Evolutionary conservation across 2,888 invertebrate genomes (phyloP), one percentile per base, ranked within the genome.

Genomic region (Koerneria pararmatus): DNA sequence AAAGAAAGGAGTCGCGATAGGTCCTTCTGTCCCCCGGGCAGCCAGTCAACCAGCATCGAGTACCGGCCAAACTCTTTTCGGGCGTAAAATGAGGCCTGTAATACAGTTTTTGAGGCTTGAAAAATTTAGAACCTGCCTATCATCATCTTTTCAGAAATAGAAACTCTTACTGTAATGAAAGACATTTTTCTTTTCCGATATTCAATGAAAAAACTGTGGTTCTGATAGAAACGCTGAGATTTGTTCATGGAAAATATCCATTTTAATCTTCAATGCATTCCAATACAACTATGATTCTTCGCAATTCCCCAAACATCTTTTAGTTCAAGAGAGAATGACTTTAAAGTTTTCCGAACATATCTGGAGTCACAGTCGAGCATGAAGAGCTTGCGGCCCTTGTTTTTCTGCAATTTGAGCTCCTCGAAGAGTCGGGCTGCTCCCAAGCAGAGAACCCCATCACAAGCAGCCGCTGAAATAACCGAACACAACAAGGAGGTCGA

Each of bases 311-410:
- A n/a, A n/a, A n/a, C n/a, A n/a, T n/a, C n/a, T n/a, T n/a, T n/a
- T n/a, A n/a, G n/a, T n/a, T n/a, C n/a, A n/a, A n/a, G n/a, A n/a
- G n/a, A n/a, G n/a, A n/a, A n/a, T n/a, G n/a, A n/a, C n/a, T n/a
- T n/a, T n/a, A n/a, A n/a, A n/a, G n/a, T n/a, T n/a, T n/a, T n/a
- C n/a, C 73, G 62, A 41, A 78, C 80, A 69, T 77, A 77, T 72
- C 80, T 64, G 48, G 74, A 71, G 63, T 80, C 80, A 57, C 73
- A 74, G 51, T 80, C 80, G n/a, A 80, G 65, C 58, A 80, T 61
- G 58, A 79, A 79, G 15, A 72, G 60, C 11, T 73, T 32, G 51
- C 56, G 49, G 22, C 69, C 67, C 8, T 67, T 63, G 4, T 69
- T 69, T 57, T 71, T 68, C n/a, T 53, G 51, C 1, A 34, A 66